These are phyloP conservation scores for Adelges cooleyi DNA, from an alignment of 1,140 invertebrate genomes.

Conservation along the genomic window DNA sequence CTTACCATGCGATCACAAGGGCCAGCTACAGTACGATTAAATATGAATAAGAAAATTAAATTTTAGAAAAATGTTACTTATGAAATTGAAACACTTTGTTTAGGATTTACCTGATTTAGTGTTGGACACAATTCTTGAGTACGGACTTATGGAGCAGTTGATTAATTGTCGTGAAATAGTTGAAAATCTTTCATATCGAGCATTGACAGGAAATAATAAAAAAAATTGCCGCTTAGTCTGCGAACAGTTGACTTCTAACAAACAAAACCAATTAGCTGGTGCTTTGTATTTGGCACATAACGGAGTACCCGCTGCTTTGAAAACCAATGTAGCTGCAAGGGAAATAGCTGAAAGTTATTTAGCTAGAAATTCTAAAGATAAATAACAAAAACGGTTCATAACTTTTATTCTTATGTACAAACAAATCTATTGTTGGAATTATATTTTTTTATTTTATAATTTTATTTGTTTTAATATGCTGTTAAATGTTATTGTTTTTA, in stretches of 20 bases:
- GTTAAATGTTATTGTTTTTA: too few relatives aligned
- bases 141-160: conserved; percentile 10
- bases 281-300: not conserved
- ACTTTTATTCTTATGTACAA: too few relatives aligned
- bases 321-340: conserved; percentile 8
- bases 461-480: too few relatives aligned
- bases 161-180: conserved; percentile 8
- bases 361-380: conserved; percentile 18
- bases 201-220: not conserved
- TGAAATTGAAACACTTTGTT: not conserved
- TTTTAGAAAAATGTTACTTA: too few relatives aligned
- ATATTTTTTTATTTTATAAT: too few relatives aligned
- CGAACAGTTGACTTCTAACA: not conserved
- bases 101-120: conserved; percentile 9
- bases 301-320: not conserved
- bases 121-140: conserved; percentile 19
- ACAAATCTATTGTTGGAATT: too few relatives aligned
- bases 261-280: conserved; percentile 5
- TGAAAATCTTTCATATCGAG: not conserved
- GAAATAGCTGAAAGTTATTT: conserved; percentile 19
- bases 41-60: too few relatives aligned
- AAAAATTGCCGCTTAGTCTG: conserved; percentile 12
- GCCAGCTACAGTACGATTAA: too few relatives aligned
- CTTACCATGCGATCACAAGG: too few relatives aligned
- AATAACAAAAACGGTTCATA: too few relatives aligned